phyloP scores from a whole-genome alignment of 2,797 vertebrate species.

The Sebastes nivosus region DNA sequence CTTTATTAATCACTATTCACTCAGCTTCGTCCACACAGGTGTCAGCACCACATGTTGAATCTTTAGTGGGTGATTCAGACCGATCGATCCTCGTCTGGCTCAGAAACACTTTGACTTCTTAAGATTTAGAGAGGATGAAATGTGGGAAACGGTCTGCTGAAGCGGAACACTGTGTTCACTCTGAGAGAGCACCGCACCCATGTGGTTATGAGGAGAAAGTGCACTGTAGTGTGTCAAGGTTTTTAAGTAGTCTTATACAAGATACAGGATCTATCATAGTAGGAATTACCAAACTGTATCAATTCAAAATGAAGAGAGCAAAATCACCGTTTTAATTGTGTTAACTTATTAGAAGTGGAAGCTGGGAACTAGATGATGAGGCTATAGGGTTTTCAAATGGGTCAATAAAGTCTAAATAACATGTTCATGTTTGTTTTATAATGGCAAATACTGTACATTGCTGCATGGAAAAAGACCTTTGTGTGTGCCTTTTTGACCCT shows the following conservation, averaged over 20 bases:
- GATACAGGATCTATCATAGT: not conserved
- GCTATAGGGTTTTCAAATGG: not conserved
- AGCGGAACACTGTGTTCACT: not conserved
- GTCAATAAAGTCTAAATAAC: not conserved
- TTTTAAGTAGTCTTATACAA: not conserved
- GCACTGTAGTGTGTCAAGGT: constrained; percentile 1
- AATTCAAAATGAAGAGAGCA: not conserved
- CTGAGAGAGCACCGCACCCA: constrained; percentile 71
- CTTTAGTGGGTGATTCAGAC: constrained; percentile 67
- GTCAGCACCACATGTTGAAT: constrained; percentile 40
- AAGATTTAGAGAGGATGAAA: not conserved
- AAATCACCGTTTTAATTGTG: not conserved
- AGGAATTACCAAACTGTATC: not conserved
- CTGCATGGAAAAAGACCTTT: not conserved
- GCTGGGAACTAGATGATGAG: not conserved
- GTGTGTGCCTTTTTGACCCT: not conserved
- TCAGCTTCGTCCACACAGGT: not conserved
- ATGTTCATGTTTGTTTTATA: not conserved
- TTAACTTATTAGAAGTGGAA: not conserved
- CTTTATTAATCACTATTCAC: not conserved
- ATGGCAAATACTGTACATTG: not conserved
- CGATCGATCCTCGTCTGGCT: constrained; percentile 16
- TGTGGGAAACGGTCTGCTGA: not conserved
- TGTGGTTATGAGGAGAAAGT: constrained; percentile 59
- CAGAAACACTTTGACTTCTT: constrained; percentile 33